Conservation (phyloP, 2,113 vertebrate species). For the Microtus oregoni region DNA sequence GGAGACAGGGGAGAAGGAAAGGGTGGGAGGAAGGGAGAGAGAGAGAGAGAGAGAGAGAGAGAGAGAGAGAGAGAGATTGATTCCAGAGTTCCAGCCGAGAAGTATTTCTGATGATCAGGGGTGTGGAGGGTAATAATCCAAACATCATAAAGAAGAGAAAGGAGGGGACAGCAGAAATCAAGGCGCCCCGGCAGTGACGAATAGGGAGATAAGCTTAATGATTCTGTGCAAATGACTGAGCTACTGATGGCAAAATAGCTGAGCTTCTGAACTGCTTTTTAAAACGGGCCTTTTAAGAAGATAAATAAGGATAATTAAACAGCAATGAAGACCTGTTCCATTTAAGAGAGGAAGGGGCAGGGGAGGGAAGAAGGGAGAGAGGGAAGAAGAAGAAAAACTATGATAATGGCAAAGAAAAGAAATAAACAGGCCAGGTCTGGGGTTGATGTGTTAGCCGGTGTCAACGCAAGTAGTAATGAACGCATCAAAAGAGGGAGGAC, state of each 20-base stretch:
- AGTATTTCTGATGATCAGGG: conserved; percentile 69
- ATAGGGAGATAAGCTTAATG: conserved; percentile 65
- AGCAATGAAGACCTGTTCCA: conserved; percentile 73
- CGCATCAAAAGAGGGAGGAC: conserved; percentile 36
- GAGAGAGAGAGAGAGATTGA: background rate
- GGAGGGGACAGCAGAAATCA: conserved; percentile 59
- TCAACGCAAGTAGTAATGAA: conserved; percentile 57
- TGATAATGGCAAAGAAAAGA: conserved; percentile 43
- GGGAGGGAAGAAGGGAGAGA: background rate
- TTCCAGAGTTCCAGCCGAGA: conserved; percentile 59
- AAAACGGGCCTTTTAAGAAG: conserved; percentile 78
- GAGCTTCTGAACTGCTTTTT: conserved; percentile 72
- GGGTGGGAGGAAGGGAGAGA: fast-evolving
- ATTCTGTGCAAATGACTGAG: conserved; percentile 70
- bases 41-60: no score
- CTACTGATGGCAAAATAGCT: conserved; percentile 69
- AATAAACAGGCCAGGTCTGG: conserved; percentile 63
- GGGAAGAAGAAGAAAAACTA: background rate
- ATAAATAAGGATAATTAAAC: conserved; percentile 79
- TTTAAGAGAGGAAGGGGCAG: conserved; percentile 31
- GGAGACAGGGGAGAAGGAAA: no score
- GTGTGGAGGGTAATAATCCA: conserved; percentile 68
- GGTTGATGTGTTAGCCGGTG: conserved; percentile 39
- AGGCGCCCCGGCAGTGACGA: conserved; percentile 46
- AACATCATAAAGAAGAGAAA: conserved; percentile 74